Evolutionary conservation across 2,113 vertebrate species (phyloP), one percentile per base, ranked within the genome.

Genomic region (Anguilla rostrata): DNA sequence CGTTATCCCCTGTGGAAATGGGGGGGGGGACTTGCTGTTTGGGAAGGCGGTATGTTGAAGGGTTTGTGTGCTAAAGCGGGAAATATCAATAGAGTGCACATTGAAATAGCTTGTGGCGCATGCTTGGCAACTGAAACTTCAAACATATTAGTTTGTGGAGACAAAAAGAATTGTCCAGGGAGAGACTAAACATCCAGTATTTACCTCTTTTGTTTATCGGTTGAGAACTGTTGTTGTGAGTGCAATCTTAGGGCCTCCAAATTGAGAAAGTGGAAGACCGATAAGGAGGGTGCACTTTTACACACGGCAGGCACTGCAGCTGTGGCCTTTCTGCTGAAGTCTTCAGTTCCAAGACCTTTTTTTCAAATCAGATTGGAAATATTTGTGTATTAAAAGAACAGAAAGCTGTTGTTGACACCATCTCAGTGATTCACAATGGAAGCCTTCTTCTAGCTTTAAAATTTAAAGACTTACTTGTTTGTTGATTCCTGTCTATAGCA

Each of bases 71-170:
- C 84, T 92, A 93, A 94, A 93, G 89, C 89, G 84, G 90, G 89
- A 90, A 93, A 94, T 94, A 95, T 96, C 93, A 94, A 93, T 94
- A 94, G 92, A 78, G 60, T 91, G 91, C 90, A 91, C 92, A 71
- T 93, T 93, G 92, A 93, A 95, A 95, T 92, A 88, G 94, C 93
- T 95, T 41, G 91, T 94, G 94, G 94, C 92, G 83, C 89, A 90
- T 89, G 88, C 91, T 92, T 93, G 92, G 93, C 85, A 86, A 89
- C 88, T 90, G 78, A 88, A 85, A 91, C 94, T 94, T 95, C 93
- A 94, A 94, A 95, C 92, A 94, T 92, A 95, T 95, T 95, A 95
- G 93, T 93, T 91, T 92, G 89, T 91, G 88, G 86, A 92, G 82
- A 49, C 86, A 87, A 90, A 88, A 87, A 60, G 86, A 88, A 86